Evolutionary conservation across 1,140 invertebrate species (phyloP).

Genomic region (Nebria ingens): DNA sequence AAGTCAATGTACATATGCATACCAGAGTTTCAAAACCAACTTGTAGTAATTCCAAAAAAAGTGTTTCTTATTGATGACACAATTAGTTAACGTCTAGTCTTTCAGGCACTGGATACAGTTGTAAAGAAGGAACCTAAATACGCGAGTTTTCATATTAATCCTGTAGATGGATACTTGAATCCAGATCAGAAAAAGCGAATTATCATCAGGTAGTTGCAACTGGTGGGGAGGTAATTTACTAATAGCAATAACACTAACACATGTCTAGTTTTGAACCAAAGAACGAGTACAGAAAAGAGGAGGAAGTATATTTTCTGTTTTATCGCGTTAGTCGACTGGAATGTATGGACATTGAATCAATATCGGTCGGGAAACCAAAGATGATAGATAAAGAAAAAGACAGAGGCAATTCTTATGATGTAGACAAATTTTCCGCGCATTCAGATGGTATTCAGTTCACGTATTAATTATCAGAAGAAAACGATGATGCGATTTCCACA

Average conservation of each 20-base stretch:
- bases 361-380: too few relatives aligned
- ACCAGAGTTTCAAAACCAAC: not conserved
- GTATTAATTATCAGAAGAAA: too few relatives aligned
- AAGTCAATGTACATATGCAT: not conserved
- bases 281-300: not conserved
- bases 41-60: not conserved
- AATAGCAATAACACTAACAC: too few relatives aligned
- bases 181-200: not conserved
- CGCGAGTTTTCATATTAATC: not conserved
- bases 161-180: not conserved
- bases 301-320: not conserved
- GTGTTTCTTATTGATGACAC: too few relatives aligned
- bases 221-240: too few relatives aligned
- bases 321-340: not conserved
- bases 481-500: too few relatives aligned
- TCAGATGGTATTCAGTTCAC: too few relatives aligned
- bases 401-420: too few relatives aligned
- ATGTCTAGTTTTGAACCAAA: conserved; percentile 1
- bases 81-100: too few relatives aligned
- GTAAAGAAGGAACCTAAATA: not conserved
- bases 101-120: not conserved
- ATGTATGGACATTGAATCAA: not conserved
- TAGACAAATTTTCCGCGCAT: too few relatives aligned
- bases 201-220: not conserved
- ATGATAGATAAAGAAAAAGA: too few relatives aligned